A percentile compares a stretch with the other conserved stretches of the same genome.
Conservation (phyloP, 2,888 invertebrate species). For the Machimus rusticus region DNA sequence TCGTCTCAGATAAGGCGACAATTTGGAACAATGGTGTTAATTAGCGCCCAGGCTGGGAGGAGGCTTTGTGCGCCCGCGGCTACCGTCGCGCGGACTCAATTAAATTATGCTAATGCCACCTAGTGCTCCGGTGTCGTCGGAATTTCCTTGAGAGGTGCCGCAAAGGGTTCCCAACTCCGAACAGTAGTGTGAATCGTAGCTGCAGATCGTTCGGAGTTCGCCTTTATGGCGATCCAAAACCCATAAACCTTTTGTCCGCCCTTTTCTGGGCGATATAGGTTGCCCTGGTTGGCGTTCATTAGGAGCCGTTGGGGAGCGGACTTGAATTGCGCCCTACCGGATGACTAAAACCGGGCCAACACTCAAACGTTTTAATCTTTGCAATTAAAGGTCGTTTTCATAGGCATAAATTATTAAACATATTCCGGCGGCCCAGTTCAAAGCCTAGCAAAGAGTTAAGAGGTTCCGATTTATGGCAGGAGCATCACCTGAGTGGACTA, state of each 20-base stretch:
- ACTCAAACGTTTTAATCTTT: neutral
- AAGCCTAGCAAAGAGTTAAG: slow-evolving; percentile 6
- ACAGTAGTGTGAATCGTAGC: slow-evolving; percentile 8
- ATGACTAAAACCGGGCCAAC: neutral
- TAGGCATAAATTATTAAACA: slow-evolving; percentile 5
- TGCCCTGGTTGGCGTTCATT: neutral
- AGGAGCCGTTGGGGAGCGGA: neutral
- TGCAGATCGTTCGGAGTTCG: neutral
- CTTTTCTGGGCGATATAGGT: neutral
- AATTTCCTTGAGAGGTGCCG: neutral
- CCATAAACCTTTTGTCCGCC: slow-evolving; percentile 1
- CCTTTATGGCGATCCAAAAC: neutral
- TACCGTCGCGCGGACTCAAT: slow-evolving; percentile 17
- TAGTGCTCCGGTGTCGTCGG: neutral
- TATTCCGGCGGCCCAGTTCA: neutral
- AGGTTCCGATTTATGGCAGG: slow-evolving; percentile 7
- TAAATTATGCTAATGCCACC: slow-evolving; percentile 23
- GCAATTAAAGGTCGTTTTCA: neutral
- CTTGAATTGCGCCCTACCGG: slow-evolving; percentile 15
- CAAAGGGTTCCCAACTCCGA: neutral
- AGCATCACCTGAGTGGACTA: slow-evolving; percentile 8
- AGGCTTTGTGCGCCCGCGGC: neutral
- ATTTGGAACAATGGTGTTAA: slow-evolving; percentile 32
- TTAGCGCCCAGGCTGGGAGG: neutral
- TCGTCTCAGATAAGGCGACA: slow-evolving; percentile 30